phyloP scores from a whole-genome alignment of 2,888 invertebrate genomes.

The Phyto melanocephala region DNA sequence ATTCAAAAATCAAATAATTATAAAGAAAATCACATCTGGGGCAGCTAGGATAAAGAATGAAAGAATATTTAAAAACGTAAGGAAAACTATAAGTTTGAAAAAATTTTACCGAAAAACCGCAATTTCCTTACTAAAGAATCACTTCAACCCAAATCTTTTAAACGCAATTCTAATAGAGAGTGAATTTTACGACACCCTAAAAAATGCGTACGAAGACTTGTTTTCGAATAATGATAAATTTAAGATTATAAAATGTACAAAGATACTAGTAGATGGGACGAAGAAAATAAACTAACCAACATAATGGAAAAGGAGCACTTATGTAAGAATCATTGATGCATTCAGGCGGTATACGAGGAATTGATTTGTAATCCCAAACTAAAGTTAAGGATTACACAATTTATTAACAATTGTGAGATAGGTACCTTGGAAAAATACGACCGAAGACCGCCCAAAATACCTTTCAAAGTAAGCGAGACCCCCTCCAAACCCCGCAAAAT shows the following conservation, averaged over 20 bases:
- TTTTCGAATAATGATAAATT: slow-evolving; percentile 15
- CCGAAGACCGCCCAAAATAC: slow-evolving; percentile 56
- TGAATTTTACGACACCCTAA: slow-evolving; percentile 14
- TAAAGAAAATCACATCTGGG: background rate
- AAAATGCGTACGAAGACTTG: background rate
- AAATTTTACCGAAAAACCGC: background rate
- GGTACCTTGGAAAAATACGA: slow-evolving; percentile 59
- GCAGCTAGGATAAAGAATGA: background rate
- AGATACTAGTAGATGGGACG: background rate
- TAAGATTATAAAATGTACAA: slow-evolving; percentile 17
- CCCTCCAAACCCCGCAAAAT: slow-evolving; percentile 66
- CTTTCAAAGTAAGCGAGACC: slow-evolving; percentile 66
- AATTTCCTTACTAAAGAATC: background rate
- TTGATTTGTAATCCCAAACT: slow-evolving; percentile 58
- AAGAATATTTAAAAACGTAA: background rate
- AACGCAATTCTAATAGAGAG: slow-evolving; percentile 29
- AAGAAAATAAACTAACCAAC: slow-evolving; percentile 8
- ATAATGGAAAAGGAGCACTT: slow-evolving; percentile 29
- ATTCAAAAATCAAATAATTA: background rate
- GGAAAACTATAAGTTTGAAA: background rate
- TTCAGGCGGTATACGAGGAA: slow-evolving; percentile 25
- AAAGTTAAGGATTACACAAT: slow-evolving; percentile 55
- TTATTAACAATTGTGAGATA: slow-evolving; percentile 65
- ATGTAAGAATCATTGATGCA: slow-evolving; percentile 32
- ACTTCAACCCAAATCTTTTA: slow-evolving; percentile 4